Evolutionary conservation across 1,140 invertebrate genomes (phyloP), one percentile per base, ranked within the genome.

Genomic region (Lordiphosa stackelbergi): DNA sequence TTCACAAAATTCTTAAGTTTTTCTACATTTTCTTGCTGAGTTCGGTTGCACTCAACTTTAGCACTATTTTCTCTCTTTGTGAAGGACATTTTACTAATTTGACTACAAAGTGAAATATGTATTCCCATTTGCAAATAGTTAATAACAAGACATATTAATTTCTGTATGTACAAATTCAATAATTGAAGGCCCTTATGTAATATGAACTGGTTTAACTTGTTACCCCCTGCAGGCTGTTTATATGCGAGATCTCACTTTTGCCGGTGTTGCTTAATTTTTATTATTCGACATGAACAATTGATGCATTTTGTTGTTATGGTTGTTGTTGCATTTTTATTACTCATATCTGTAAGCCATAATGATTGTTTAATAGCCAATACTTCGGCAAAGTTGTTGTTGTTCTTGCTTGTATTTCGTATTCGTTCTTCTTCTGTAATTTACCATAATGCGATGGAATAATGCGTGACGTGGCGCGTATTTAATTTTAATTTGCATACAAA

Each of bases 401-500:
- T 24, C 22, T 6, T 24, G 22, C 4, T 24, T 24, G 22, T 24
- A 24, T 63, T 61, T 48, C 66, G 55, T 62, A 46, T 46, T 52
- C 38, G 59, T 54, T 62, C 65, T 66, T 78, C 28, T 38, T 40
- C 35, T 66, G 62, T 52, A 40, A 45, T 59, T 66, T 62, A 49
- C 38, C 38, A 55, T 58, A 53, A 57, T 47, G 60, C 49, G 42
- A 65, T 65, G 53, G 46, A 53, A 53, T 69, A 69, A 69, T 61
- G 72, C 54, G 63, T 68, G 63, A 77, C 68, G 66, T 79, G 66
- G 72, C 52, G 66, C 66, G 57, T 60, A 52, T 68, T 66, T 74
- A 74, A 81, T 78, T 73, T 57, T 49, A 78, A 78, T 79, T 79
- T 74, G 74, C 74, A 78, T 81, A 68, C 38, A 69, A 74, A 79